A percentile compares a stretch with the other conserved stretches of the same genome.
Conservation (phyloP, 2,113 vertebrate genomes). For the Dromas ardeola region DNA sequence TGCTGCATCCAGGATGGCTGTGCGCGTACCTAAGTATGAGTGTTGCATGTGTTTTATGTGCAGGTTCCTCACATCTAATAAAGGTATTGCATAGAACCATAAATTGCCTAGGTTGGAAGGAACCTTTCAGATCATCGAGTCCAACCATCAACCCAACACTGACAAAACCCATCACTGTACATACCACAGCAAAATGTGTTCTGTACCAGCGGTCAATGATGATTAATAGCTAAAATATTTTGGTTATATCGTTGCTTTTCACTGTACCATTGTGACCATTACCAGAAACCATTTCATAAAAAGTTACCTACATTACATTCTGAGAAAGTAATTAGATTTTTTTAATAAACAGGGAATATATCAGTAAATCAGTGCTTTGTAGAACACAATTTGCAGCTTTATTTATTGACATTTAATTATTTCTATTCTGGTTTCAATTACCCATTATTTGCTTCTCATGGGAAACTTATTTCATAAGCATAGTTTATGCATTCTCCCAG, state of each 20-base stretch:
- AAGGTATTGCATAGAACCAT: not conserved
- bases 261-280: not conserved
- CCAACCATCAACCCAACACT: not conserved
- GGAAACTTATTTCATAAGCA: not conserved
- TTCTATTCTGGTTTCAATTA: not conserved
- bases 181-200: not conserved
- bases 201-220: too few species aligned
- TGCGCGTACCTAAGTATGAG: fast-evolving
- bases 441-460: not conserved
- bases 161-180: not conserved
- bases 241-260: not conserved
- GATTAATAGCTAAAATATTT: not conserved
- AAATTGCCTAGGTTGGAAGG: not conserved
- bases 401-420: not conserved
- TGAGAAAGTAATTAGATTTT: not conserved
- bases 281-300: not conserved
- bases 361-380: not conserved
- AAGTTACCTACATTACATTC: not conserved
- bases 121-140: not conserved
- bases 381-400: not conserved
- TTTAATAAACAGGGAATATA: not conserved
- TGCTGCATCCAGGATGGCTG: fast-evolving
- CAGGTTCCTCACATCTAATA: fast-evolving
- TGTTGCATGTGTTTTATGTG: fast-evolving
- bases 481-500: too few species aligned